These are phyloP conservation scores for Antheraea yamamai DNA, from an alignment of 2,888 invertebrate genomes.

Conservation along the genomic window DNA sequence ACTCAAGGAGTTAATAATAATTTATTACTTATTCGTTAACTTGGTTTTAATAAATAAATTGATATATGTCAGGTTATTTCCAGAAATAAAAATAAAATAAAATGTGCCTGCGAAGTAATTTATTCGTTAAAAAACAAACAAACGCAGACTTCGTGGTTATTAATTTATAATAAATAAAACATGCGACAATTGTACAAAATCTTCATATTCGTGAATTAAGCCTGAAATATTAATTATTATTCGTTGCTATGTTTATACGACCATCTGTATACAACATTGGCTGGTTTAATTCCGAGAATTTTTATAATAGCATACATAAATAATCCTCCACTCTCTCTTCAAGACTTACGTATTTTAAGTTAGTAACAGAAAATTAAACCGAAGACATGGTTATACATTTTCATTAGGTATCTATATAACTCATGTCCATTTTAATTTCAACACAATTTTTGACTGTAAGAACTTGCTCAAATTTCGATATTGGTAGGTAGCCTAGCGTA, in stretches of 20 bases:
- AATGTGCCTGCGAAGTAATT: not conserved
- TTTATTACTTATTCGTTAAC: constrained; percentile 55
- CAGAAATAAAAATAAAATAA: no score
- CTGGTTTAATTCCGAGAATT: not conserved
- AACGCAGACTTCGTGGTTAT: not conserved
- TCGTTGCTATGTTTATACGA: not conserved
- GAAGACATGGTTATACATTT: not conserved
- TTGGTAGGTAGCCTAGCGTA: no score
- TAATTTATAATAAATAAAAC: no score
- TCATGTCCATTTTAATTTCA: not conserved
- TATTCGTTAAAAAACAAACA: not conserved
- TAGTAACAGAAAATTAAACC: not conserved
- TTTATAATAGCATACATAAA: not conserved
- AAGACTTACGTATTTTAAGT: not conserved
- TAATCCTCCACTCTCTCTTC: not conserved
- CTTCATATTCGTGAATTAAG: not conserved
- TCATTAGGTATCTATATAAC: not conserved
- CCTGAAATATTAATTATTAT: no score
- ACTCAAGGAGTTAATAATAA: constrained; percentile 62
- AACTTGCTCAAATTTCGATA: not conserved
- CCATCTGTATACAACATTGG: not conserved
- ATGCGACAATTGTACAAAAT: not conserved
- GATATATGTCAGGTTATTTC: constrained; percentile 32
- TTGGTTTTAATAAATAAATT: constrained; percentile 56
- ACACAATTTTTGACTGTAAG: no score